Percentiles rank a stretch among this genome's conserved stretches.
phyloP scores from a whole-genome alignment of 64 coral and sea anemone genomes.

The Porites lutea region DNA sequence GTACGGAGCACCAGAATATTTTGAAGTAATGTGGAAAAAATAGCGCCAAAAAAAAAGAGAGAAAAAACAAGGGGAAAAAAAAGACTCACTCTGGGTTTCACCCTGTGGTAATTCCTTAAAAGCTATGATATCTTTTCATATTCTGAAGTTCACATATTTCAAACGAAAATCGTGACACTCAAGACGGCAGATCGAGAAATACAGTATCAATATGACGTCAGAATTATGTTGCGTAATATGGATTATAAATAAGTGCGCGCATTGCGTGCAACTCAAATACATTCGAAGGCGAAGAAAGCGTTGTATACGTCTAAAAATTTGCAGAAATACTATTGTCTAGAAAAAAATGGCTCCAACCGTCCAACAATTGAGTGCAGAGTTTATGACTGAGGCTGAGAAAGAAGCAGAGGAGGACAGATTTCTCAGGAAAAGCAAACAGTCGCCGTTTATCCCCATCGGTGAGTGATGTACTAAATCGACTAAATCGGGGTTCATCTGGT shows the following conservation, averaged over 20 bases:
- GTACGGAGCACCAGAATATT: too few relatives aligned
- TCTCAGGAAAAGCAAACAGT: conserved; percentile 91
- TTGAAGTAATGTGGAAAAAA: too few relatives aligned
- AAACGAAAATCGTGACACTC: background rate
- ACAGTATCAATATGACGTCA: background rate
- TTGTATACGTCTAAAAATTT: background rate
- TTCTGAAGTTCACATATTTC: too few relatives aligned
- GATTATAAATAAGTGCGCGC: too few relatives aligned
- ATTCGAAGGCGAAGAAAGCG: background rate
- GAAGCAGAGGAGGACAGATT: conserved; percentile 88
- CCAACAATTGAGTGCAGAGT: conserved; percentile 78
- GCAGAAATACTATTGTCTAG: background rate
- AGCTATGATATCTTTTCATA: too few relatives aligned
- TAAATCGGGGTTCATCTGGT: too few relatives aligned
- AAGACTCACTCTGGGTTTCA: too few relatives aligned
- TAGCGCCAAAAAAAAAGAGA: too few relatives aligned
- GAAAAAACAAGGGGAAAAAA: too few relatives aligned
- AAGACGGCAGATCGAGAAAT: background rate
- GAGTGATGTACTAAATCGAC: conserved; percentile 22
- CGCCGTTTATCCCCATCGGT: conserved; percentile 97
- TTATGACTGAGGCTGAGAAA: conserved; percentile 58
- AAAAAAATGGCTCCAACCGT: conserved; percentile 39
- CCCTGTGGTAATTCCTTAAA: too few relatives aligned
- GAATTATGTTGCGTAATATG: background rate
- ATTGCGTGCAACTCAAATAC: too few relatives aligned